Evolutionary conservation across 2,797 vertebrate species (phyloP).

Genomic region (Molothrus aeneus): DNA sequence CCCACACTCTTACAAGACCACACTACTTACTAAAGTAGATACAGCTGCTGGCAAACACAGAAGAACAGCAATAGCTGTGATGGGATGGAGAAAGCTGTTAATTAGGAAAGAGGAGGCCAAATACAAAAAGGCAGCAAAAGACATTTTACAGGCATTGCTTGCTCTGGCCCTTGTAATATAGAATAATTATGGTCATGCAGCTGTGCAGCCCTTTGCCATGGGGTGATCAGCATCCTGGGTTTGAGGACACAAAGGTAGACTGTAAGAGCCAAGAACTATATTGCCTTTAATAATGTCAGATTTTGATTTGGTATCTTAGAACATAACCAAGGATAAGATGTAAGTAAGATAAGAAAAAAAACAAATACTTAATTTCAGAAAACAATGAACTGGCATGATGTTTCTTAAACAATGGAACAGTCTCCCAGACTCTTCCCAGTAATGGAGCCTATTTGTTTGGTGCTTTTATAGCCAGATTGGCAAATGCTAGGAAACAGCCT

Average conservation of each 20-base stretch:
- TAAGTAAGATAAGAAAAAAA: slow-evolving; percentile 57
- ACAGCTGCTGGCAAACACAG: neutral
- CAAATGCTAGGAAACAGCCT: slow-evolving; percentile 45
- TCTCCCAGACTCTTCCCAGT: slow-evolving; percentile 40
- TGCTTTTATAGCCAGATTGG: slow-evolving; percentile 48
- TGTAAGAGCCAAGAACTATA: neutral
- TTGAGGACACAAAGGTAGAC: neutral
- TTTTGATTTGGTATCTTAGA: slow-evolving; percentile 23
- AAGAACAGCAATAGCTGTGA: neutral
- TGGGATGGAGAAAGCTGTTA: neutral
- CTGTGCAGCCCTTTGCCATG: neutral
- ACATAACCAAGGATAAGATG: slow-evolving; percentile 15
- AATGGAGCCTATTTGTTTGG: slow-evolving; percentile 33
- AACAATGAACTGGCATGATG: slow-evolving; percentile 27
- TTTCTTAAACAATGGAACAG: slow-evolving; percentile 58
- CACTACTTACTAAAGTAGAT: neutral
- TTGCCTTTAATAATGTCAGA: neutral
- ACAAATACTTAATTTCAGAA: slow-evolving; percentile 11
- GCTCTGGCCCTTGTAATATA: neutral
- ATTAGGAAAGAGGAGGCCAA: neutral
- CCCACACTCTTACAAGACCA: neutral
- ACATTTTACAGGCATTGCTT: neutral
- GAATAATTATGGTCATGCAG: neutral
- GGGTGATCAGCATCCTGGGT: neutral
- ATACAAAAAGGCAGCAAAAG: neutral